Evolutionary conservation across 2,888 invertebrate species (phyloP).

Genomic region (Eristalinus sepulchralis): DNA sequence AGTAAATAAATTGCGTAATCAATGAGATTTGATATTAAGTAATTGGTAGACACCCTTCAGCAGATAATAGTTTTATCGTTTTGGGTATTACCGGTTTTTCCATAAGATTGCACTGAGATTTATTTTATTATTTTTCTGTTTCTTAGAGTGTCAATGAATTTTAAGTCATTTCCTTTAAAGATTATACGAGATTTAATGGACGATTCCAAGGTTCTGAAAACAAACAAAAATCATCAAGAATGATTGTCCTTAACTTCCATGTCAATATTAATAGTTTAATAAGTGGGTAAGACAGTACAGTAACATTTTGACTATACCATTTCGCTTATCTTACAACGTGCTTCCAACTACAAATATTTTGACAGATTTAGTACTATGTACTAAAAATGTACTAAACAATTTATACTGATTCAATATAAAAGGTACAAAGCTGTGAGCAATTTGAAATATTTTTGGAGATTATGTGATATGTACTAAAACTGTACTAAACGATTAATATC

Average conservation of each 20-base stretch:
- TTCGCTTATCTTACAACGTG: no score
- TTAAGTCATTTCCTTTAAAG: neutral
- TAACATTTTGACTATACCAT: no score
- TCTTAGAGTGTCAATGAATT: neutral
- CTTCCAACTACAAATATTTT: neutral
- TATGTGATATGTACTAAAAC: no score
- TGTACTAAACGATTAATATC: no score
- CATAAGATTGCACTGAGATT: neutral
- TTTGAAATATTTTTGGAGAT: neutral
- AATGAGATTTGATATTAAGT: constrained; percentile 25
- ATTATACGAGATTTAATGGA: neutral
- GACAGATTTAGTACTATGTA: neutral
- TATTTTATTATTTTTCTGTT: neutral
- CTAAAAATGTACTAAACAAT: neutral
- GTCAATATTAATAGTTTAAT: neutral
- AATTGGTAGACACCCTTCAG: constrained; percentile 16
- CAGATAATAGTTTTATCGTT: neutral
- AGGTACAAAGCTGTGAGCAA: no score
- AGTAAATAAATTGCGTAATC: constrained; percentile 21
- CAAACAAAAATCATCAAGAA: neutral
- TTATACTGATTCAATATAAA: no score
- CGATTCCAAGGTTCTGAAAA: neutral
- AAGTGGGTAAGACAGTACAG: neutral
- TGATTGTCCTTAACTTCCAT: neutral
- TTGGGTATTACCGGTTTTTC: constrained; percentile 11